Evolutionary conservation across 2,888 invertebrate species (phyloP).

Genomic region (Agriopis leucophaearia): DNA sequence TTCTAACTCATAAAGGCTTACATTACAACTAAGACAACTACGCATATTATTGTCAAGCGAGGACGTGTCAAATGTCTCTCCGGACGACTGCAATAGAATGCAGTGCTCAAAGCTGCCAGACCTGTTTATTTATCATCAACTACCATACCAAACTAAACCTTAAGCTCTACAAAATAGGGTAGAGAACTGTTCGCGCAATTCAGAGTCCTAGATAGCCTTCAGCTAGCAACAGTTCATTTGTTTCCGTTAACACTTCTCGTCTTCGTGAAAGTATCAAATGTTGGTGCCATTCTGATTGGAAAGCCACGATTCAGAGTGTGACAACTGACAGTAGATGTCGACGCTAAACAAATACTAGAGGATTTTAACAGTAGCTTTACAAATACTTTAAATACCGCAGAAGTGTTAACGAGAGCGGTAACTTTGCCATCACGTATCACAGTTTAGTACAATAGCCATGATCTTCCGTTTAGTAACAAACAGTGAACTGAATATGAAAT

Average conservation of each 20-base stretch:
- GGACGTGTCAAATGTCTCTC: conserved; percentile 82
- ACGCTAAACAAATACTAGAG: conserved; percentile 60
- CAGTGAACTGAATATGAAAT: conserved; percentile 31
- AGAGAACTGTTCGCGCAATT: conserved; percentile 45
- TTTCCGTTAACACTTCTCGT: conserved; percentile 81
- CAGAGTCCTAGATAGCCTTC: conserved; percentile 67
- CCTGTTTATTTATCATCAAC: conserved; percentile 71
- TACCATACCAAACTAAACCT: conserved; percentile 57
- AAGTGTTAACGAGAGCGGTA: conserved; percentile 52
- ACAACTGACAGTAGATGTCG: conserved; percentile 52
- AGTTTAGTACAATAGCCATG: conserved; percentile 54
- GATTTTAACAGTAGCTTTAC: conserved; percentile 54
- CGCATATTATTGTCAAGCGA: conserved; percentile 71
- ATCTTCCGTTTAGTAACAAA: conserved; percentile 57
- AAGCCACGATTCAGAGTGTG: conserved; percentile 68
- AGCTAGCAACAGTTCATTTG: conserved; percentile 79
- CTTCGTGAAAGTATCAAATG: conserved; percentile 77
- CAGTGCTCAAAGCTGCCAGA: conserved; percentile 77
- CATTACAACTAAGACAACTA: conserved; percentile 68
- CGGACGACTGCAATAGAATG: conserved; percentile 79
- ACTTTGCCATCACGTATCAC: conserved; percentile 61
- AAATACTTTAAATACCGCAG: conserved; percentile 59
- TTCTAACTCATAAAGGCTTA: conserved; percentile 32
- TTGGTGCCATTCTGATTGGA: conserved; percentile 74
- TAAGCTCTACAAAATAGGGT: conserved; percentile 50